These are phyloP conservation scores for Psylliodes chrysocephalus DNA, from an alignment of 2,888 invertebrate genomes.

Conservation along the genomic window DNA sequence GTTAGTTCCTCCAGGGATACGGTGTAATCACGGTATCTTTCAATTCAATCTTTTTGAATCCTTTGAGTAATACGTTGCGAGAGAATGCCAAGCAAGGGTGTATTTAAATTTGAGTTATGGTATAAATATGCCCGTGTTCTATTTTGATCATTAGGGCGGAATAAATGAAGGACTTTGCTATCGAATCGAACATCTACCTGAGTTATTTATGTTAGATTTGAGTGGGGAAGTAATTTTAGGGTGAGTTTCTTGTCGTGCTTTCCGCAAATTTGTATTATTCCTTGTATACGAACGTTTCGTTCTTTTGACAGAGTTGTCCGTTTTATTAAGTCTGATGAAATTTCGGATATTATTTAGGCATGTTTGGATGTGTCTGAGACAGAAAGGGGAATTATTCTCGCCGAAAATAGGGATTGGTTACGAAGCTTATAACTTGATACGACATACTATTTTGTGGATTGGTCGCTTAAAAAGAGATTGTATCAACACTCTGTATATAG, in stretches of 20 bases:
- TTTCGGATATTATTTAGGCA: too few relatives aligned
- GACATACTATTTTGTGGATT: too few relatives aligned
- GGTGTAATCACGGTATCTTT: constrained; percentile 40
- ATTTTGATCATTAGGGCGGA: constrained; percentile 38
- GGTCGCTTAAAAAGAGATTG: too few relatives aligned
- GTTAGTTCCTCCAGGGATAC: constrained; percentile 31
- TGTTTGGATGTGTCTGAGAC: too few relatives aligned
- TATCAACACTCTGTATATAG: too few relatives aligned
- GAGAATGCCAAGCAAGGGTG: constrained; percentile 34
- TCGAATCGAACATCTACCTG: constrained; percentile 39
- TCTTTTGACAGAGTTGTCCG: too few relatives aligned
- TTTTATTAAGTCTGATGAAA: too few relatives aligned
- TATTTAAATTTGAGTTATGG: constrained; percentile 39
- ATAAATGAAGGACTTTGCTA: constrained; percentile 32
- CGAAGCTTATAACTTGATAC: too few relatives aligned
- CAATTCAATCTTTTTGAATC: constrained; percentile 39
- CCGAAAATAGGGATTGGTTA: too few relatives aligned
- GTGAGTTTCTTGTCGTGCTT: constrained; percentile 9
- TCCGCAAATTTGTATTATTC: constrained; percentile 5
- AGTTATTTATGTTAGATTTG: constrained; percentile 26
- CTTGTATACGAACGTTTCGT: too few relatives aligned
- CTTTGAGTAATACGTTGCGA: constrained; percentile 34
- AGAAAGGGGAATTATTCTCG: too few relatives aligned
- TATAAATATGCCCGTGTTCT: constrained; percentile 38
- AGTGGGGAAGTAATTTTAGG: constrained; percentile 11